Percentiles rank a stretch among this genome's conserved stretches.
phyloP scores from a whole-genome alignment of 2,888 invertebrate species.

The Parasteatoda lunata region DNA sequence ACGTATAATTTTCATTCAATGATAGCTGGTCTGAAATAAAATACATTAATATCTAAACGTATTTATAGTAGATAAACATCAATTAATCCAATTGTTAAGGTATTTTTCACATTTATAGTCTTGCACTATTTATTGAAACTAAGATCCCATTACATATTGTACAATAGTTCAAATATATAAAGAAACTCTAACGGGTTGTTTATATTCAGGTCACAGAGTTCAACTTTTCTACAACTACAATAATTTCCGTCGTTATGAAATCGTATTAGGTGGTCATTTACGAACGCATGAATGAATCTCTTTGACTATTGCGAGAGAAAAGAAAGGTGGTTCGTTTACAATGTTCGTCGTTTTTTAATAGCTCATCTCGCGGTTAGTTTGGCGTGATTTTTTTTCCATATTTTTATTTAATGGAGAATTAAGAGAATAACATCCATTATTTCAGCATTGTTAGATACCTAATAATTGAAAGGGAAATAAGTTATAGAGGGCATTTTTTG shows the following conservation, averaged over 20 bases:
- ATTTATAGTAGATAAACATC: no score
- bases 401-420: constrained; percentile 17
- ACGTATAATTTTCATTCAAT: no score
- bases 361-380: background rate
- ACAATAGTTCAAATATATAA: background rate
- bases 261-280: constrained; percentile 23
- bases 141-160: no score
- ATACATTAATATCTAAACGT: no score
- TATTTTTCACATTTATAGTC: no score
- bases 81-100: no score
- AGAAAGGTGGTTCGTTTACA: constrained; percentile 13
- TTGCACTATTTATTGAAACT: no score
- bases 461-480: constrained; percentile 43
- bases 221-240: constrained; percentile 15
- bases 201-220: constrained; percentile 19
- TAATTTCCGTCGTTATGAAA: constrained; percentile 1
- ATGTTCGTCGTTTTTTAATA: constrained; percentile 38
- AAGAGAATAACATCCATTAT: constrained; percentile 37
- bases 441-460: constrained; percentile 11
- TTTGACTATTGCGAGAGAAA: background rate
- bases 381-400: constrained; percentile 10
- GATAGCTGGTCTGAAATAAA: no score
- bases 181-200: background rate
- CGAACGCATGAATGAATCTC: constrained; percentile 24
- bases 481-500: constrained; percentile 17